Base-by-base conservation (phyloP, 1,140 invertebrate species). In the Araneus ventricosus region DNA sequence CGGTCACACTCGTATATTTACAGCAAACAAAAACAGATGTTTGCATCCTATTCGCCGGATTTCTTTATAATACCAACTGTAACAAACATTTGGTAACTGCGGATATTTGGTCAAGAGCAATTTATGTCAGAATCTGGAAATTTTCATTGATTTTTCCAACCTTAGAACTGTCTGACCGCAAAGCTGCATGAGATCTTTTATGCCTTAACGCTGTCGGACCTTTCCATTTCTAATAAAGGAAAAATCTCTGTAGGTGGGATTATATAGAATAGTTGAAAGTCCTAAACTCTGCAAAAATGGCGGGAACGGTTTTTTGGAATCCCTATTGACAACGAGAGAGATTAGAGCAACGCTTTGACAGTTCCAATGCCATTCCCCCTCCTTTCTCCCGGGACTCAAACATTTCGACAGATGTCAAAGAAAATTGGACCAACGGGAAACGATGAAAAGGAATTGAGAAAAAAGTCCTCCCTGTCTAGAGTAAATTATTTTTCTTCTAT, bases 331-430 rank as follows among this genome's bases (percentile, higher is more conserved):
- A 37, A 37, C 17, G 10, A 22, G 4, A 75, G 70, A 75, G 70
- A 75, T 75, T 75, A 75, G 70, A 37, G 70, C 70, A 20, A 34
- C 1, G 14, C 5, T 34, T 20, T 75, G 70, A 75, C 70, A 75
- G 70, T 22, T 20, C 67, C 17, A 30, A 20, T 37, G 70, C 34
- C 70, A 75, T 3, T 14, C 30, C 14, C 3, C 70, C 20, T 30
- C 30, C n/a, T 67, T 14, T 30, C 27, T 7, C 8, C 0, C 14
- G 20, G 70, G 5, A 75, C 20, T 75, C 70, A 34, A 75, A 75
- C 70, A 34, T 75, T 75, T 37, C 70, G 70, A 75, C 70, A 75
- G 70, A 75, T 75, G 70, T 75, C 70, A 75, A 75, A 75, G 70
- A 75, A 75, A 75, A 75, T 75, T 75, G 70, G 30, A 34, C 30